Base-by-base conservation (phyloP, 2,888 invertebrate species). In the Parnassius apollo region DNA sequence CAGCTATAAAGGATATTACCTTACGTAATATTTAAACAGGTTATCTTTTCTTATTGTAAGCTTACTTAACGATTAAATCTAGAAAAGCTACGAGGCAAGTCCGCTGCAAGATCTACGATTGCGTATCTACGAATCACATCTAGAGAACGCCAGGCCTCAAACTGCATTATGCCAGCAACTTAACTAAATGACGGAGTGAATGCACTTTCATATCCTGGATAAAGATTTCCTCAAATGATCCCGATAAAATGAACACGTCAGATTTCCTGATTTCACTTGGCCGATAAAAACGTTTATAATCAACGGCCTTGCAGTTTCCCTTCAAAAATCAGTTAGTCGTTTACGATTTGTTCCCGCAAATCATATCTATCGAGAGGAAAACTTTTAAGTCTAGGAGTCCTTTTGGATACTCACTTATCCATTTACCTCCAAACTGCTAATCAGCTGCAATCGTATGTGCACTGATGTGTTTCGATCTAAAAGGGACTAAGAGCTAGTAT, bases 181-280 rank as follows among this genome's bases (percentile, higher is more conserved):
- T 11, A 49, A 58, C 58, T 58, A 58, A 58, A 62, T 57, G 64
- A 51, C 60, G n/a, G 57, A 56, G 25, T 59, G 52, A 57, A 56
- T 55, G 57, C 50, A 57, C 64, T 64, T 64, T 64, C 60, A 49
- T 57, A 48, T 48, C 48, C 64, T 52, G 64, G 60, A 60, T 64
- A 64, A 49, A 63, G 59, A 60, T 60, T 60, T 64, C 60, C 64
- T 60, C 48, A 57, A 57, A 59, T 13, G 57, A 53, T 64, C 60
- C 25, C 18, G 8, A 13, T 57, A 57, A 60, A 57, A 59, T 42
- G 52, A 46, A 13, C 42, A 18, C 49, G 49, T 18, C 49, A 49
- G 49, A 49, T 57, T 60, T 59, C 52, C 60, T 48, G 64, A 60
- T 64, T 64, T 57, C 64, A 48, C 64, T 57, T 57, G 64, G 56